phyloP scores from a whole-genome alignment of 2,113 vertebrate species.

The Crotalus viridis region DNA sequence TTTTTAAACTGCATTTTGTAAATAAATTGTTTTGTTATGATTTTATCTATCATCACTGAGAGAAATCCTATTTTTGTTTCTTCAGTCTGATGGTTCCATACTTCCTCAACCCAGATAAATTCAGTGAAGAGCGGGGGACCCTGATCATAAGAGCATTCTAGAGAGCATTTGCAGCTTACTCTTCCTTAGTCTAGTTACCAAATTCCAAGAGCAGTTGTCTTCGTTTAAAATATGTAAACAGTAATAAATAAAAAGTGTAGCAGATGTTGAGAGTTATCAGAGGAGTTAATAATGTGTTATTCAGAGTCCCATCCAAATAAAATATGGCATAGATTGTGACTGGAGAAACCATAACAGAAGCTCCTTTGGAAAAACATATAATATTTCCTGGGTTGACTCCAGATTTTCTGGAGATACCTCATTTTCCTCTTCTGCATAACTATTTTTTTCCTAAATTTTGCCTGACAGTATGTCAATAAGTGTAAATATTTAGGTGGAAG shows the following conservation, averaged over 20 bases:
- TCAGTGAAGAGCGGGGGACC: neutral
- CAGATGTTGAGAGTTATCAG: neutral
- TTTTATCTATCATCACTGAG: neutral
- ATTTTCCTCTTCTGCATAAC: neutral
- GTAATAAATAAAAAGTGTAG: neutral
- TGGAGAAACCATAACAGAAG: neutral
- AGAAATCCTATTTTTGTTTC: neutral
- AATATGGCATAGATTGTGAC: neutral
- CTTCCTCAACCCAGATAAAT: neutral
- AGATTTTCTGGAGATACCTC: neutral
- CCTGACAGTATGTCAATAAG: neutral
- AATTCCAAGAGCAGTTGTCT: neutral
- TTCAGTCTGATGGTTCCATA: neutral
- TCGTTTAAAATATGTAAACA: neutral
- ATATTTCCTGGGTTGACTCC: neutral
- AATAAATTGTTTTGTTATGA: neutral
- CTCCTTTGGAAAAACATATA: neutral
- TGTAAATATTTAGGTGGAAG: neutral
- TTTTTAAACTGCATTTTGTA: neutral
- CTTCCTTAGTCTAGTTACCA: neutral
- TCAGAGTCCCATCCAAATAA: neutral
- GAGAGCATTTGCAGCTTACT: neutral
- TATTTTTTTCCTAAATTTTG: neutral
- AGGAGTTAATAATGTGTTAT: slow-evolving; percentile 11
- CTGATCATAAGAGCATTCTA: neutral